Conservation (phyloP, 2,797 vertebrate genomes). For the Acrossocheilus fasciatus region DNA sequence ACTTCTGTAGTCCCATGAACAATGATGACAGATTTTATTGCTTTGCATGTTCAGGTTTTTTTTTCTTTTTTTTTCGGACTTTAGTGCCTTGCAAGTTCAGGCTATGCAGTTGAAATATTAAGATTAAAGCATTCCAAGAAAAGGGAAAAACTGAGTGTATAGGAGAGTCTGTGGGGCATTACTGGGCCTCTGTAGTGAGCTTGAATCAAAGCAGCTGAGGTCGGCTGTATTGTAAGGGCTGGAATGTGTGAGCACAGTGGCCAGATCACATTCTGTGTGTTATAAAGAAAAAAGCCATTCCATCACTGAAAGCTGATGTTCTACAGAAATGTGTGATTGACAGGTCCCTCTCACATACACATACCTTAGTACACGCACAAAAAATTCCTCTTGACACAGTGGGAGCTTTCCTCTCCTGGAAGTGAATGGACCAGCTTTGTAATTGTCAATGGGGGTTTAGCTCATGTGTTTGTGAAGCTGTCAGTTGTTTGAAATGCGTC, state of each 20-base stretch:
- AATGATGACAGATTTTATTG: neutral
- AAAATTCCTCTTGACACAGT: conserved; percentile 18
- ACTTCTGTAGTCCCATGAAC: neutral
- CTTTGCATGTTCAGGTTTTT: neutral
- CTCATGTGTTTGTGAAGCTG: conserved; percentile 36
- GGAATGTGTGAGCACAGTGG: conserved; percentile 38
- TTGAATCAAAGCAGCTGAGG: conserved; percentile 19
- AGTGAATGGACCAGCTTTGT: conserved; percentile 22
- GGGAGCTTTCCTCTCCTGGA: conserved; percentile 22
- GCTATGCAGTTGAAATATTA: neutral
- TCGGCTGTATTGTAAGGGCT: conserved; percentile 1
- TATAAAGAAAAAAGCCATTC: conserved; percentile 13
- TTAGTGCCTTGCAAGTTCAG: neutral
- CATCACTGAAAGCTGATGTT: conserved; percentile 37
- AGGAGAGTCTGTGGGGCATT: neutral
- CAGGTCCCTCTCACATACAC: conserved; percentile 33
- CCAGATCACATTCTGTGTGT: conserved; percentile 6
- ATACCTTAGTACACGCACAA: conserved; percentile 4
- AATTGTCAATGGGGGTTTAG: conserved; percentile 19
- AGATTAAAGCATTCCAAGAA: neutral
- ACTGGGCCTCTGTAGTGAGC: conserved; percentile 15
- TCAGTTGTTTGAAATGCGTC: neutral
- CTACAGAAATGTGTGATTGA: conserved; percentile 29
- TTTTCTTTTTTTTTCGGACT: neutral
- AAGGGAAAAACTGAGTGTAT: neutral